A percentile compares a stretch with the other conserved stretches of the same genome.
These are phyloP conservation scores for Hemaris fuciformis DNA, from an alignment of 2,888 invertebrate genomes.

Conservation along the genomic window DNA sequence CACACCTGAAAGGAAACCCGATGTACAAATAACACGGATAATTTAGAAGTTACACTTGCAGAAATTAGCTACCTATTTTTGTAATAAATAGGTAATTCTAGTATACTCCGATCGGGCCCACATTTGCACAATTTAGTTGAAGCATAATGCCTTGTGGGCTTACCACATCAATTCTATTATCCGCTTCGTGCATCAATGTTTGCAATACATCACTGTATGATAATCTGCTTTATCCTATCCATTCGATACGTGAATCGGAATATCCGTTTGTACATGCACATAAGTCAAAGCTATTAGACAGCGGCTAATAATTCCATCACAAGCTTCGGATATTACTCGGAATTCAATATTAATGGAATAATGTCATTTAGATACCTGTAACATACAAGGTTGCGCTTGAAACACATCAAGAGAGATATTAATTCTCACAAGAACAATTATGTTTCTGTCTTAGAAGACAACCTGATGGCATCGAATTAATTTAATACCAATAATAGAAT, in stretches of 20 bases:
- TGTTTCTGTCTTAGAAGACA: no score
- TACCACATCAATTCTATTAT: no score
- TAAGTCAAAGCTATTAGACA: not conserved
- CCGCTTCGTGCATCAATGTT: not conserved
- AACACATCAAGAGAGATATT: not conserved
- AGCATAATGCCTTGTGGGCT: no score
- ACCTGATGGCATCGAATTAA: no score
- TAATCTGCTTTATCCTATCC: not conserved
- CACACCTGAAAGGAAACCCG: no score
- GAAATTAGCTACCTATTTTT: no score
- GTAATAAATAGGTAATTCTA: no score
- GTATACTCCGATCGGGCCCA: no score
- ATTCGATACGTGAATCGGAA: not conserved
- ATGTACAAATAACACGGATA: no score
- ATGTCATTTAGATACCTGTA: not conserved
- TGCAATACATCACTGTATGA: not conserved
- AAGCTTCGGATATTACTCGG: not conserved
- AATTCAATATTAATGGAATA: not conserved
- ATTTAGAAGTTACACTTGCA: no score
- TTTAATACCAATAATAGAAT: no score
- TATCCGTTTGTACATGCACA: not conserved
- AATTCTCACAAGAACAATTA: not conserved
- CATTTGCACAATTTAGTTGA: no score
- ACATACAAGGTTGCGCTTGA: not conserved
- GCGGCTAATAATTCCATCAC: not conserved